Percentiles rank a stretch among this genome's conserved stretches.
Conservation (phyloP, 92 coral and sea anemone species). For the Paragorgia papillata region DNA sequence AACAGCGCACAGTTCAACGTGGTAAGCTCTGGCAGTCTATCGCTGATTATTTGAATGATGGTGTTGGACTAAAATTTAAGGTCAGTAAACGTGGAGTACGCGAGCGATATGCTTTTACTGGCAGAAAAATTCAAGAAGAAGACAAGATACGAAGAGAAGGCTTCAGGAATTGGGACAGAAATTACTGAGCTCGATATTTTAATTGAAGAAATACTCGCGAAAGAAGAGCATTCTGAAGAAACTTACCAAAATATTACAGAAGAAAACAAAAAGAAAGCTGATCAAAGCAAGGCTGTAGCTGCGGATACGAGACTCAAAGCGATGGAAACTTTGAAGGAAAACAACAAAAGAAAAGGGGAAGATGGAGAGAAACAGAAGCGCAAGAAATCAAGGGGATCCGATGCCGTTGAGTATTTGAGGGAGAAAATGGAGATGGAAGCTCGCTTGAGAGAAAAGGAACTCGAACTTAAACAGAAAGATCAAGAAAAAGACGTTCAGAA, state of each 20-base stretch:
- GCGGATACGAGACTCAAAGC: constrained; percentile 53
- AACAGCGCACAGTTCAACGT: too few species aligned
- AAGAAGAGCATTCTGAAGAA: constrained; percentile 44
- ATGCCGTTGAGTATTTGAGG: constrained; percentile 44
- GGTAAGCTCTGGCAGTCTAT: too few species aligned
- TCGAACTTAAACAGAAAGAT: constrained; percentile 46
- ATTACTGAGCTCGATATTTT: constrained; percentile 47
- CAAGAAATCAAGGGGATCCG: constrained; percentile 47
- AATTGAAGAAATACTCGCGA: constrained; percentile 49
- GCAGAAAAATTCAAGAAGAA: constrained; percentile 46
- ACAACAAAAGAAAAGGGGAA: constrained; percentile 49
- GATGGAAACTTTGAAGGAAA: constrained; percentile 53
- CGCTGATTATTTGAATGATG: constrained; percentile 37
- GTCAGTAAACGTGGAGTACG: constrained; percentile 46
- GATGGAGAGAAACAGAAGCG: constrained; percentile 35
- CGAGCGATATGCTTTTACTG: constrained; percentile 36
- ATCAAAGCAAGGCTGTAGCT: constrained; percentile 45
- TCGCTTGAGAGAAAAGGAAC: constrained; percentile 44
- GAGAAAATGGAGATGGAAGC: constrained; percentile 41
- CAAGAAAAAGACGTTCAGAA: constrained; percentile 44
- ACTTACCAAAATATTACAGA: background rate
- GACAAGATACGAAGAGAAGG: constrained; percentile 47
- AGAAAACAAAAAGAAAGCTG: background rate
- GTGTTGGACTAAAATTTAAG: constrained; percentile 32
- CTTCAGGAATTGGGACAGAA: constrained; percentile 44